phyloP scores from a whole-genome alignment of 2,888 invertebrate genomes.

The Aphodius granarius region DNA sequence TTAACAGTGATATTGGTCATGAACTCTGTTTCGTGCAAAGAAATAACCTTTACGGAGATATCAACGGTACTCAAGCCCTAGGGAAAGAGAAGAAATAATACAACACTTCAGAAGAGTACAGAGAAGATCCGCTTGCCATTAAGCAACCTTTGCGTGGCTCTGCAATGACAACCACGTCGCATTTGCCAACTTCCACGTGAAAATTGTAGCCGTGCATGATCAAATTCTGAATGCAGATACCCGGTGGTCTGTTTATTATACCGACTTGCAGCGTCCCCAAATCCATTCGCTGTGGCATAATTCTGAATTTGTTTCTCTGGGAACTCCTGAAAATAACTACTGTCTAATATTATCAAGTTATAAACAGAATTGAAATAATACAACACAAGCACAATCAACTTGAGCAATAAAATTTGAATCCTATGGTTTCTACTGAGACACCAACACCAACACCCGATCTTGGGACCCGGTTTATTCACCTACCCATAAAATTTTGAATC shows the following conservation, averaged over 20 bases:
- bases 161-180: not conserved
- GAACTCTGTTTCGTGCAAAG: not conserved
- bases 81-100: not conserved
- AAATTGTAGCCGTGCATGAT: conserved; percentile 10
- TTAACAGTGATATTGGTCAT: not conserved
- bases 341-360: not conserved
- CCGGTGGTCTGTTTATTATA: not conserved
- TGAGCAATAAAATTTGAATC: too few relatives aligned
- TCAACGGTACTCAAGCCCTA: not conserved
- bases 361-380: not conserved
- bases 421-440: too few relatives aligned
- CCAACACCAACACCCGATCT: too few relatives aligned
- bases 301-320: not conserved
- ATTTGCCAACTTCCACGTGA: conserved; percentile 1
- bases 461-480: too few relatives aligned
- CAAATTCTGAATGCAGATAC: not conserved
- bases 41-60: not conserved
- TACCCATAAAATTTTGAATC: too few relatives aligned
- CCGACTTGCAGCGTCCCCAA: conserved; percentile 14
- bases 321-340: not conserved
- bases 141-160: conserved; percentile 18
- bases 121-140: not conserved
- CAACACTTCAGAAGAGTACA: not conserved
- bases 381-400: not conserved
- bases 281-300: conserved; percentile 15